Percentiles rank a stretch among this genome's conserved stretches.
These are phyloP conservation scores for Mantis religiosa DNA, from an alignment of 2,888 invertebrate species.

Conservation along the genomic window DNA sequence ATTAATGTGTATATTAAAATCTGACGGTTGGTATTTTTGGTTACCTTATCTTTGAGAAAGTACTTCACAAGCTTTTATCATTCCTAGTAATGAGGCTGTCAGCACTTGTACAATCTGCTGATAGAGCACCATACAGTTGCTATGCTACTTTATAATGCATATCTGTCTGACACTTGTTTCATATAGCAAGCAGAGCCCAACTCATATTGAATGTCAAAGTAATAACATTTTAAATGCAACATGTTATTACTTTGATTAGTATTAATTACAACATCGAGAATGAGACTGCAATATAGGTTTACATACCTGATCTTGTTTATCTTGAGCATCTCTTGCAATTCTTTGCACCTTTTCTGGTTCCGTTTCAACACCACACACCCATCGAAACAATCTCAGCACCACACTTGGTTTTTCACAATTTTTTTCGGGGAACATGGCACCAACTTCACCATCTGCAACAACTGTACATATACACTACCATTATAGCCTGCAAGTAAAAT, in stretches of 20 bases:
- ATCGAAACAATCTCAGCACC: neutral
- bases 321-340: conserved; percentile 1
- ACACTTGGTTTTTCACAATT: neutral
- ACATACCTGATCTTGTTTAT: conserved; percentile 1
- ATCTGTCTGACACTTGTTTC: neutral
- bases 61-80: too few relatives aligned
- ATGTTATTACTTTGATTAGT: neutral
- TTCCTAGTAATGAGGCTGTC: neutral
- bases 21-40: too few relatives aligned
- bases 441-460: neutral
- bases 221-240: neutral
- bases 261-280: neutral
- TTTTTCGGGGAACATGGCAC: neutral
- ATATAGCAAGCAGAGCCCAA: neutral
- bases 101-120: neutral
- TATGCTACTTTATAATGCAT: neutral
- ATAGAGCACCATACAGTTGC: neutral
- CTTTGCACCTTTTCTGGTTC: neutral
- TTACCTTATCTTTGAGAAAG: too few relatives aligned
- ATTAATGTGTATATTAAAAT: too few relatives aligned
- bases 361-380: conserved; percentile 7
- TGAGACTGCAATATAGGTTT: neutral
- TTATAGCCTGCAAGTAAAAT: too few relatives aligned
- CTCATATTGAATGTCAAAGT: neutral
- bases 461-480: neutral